Evolutionary conservation across 92 coral and sea anemone species (phyloP).

Genomic region (Palythoa caribaeorum): DNA sequence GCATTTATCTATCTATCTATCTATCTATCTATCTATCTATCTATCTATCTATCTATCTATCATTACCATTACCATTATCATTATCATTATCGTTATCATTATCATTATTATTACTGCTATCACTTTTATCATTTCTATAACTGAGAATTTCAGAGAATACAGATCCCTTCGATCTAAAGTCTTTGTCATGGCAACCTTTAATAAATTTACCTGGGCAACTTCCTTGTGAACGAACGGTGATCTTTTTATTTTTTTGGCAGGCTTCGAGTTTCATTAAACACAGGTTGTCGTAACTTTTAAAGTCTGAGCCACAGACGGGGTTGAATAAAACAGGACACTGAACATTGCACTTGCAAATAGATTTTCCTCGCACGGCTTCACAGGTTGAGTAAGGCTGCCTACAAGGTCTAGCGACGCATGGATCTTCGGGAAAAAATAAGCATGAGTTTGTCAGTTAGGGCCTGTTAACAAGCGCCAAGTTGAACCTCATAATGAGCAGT

Average conservation of each 20-base stretch:
- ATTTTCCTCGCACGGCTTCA: slow-evolving; percentile 17
- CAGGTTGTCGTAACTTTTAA: slow-evolving; percentile 22
- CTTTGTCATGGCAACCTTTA: too few species aligned
- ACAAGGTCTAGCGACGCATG: slow-evolving; percentile 29
- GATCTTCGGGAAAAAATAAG: not conserved
- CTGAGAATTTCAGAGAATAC: too few species aligned
- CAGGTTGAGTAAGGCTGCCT: slow-evolving; percentile 28
- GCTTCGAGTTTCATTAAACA: slow-evolving; percentile 13
- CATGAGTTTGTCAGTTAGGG: too few species aligned
- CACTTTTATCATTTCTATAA: too few species aligned
- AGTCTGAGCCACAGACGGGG: slow-evolving; percentile 31
- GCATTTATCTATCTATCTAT: too few species aligned
- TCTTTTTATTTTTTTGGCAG: slow-evolving; percentile 4
- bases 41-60: too few species aligned
- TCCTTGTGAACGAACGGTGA: slow-evolving; percentile 20
- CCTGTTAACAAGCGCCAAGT: too few species aligned
- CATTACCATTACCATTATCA: too few species aligned
- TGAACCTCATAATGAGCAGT: too few species aligned
- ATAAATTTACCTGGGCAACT: slow-evolving; percentile 4
- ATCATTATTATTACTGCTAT: too few species aligned
- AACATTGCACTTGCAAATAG: not conserved
- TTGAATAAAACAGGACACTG: slow-evolving; percentile 12
- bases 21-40: too few species aligned
- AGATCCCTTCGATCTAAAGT: not conserved
- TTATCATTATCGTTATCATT: too few species aligned